Conservation (phyloP, 2,888 invertebrate species). For the Maniola hyperantus region DNA sequence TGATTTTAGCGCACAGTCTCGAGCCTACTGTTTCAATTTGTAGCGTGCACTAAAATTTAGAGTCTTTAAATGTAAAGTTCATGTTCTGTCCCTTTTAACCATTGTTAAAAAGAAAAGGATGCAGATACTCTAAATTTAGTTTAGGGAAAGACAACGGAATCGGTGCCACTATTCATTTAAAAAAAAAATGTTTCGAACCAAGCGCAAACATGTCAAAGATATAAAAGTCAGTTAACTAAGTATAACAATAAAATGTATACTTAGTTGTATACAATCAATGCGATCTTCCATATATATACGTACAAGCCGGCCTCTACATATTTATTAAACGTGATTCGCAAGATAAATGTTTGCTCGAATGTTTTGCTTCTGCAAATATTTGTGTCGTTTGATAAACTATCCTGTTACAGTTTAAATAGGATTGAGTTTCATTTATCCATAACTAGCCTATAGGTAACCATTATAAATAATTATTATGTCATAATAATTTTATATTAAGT, state of each 20-base stretch:
- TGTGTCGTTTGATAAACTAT: not conserved
- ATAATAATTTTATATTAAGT: not conserved
- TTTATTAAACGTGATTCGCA: conserved; percentile 18
- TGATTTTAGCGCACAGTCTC: too few species aligned
- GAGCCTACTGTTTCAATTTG: too few species aligned
- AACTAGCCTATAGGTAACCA: not conserved
- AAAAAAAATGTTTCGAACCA: too few species aligned
- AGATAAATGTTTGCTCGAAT: conserved; percentile 12
- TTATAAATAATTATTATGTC: not conserved
- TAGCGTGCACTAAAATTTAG: too few species aligned
- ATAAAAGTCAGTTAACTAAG: not conserved
- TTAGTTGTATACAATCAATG: not conserved
- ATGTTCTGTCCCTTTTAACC: too few species aligned
- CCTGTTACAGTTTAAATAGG: not conserved
- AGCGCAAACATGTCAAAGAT: not conserved
- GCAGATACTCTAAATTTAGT: too few species aligned
- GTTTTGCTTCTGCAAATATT: not conserved
- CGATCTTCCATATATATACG: not conserved
- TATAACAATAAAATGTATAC: not conserved
- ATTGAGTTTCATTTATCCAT: not conserved
- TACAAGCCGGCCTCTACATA: conserved; percentile 3
- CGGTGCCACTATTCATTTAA: too few species aligned
- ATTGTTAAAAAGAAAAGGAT: too few species aligned
- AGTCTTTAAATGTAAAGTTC: too few species aligned
- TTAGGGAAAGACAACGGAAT: too few species aligned